phyloP scores from a whole-genome alignment of 2,797 vertebrate species.

The Craterocephalus amniculus region DNA sequence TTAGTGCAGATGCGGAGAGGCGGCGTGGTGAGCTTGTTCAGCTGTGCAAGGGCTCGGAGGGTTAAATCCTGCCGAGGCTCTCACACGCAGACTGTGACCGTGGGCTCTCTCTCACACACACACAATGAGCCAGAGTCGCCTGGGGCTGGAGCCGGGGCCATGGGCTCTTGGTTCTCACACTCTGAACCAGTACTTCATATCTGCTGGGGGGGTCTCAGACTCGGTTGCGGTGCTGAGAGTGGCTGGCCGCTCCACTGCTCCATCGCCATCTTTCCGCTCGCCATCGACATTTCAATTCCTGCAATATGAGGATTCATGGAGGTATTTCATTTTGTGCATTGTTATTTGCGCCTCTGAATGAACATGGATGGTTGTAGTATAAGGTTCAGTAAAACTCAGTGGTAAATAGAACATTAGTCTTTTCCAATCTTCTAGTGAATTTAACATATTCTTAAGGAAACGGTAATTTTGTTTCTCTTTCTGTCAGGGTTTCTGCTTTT shows the following conservation, averaged over 20 bases:
- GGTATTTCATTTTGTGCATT: slow-evolving; percentile 62
- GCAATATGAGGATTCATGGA: slow-evolving; percentile 75
- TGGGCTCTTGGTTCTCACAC: slow-evolving; percentile 75
- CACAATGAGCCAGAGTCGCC: slow-evolving; percentile 67
- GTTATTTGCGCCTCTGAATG: not conserved
- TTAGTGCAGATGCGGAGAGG: slow-evolving; percentile 62
- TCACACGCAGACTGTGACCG: slow-evolving; percentile 54
- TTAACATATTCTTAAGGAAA: slow-evolving; percentile 9
- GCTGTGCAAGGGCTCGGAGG: slow-evolving; percentile 79
- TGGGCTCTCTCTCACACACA: slow-evolving; percentile 59
- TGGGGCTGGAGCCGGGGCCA: slow-evolving; percentile 64
- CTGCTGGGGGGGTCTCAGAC: slow-evolving; percentile 55
- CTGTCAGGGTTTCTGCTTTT: not conserved
- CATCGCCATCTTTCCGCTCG: slow-evolving; percentile 23
- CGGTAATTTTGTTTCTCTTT: too few relatives aligned
- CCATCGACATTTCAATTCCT: slow-evolving; percentile 34
- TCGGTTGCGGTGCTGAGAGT: slow-evolving; percentile 59
- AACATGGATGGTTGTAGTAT: too few relatives aligned
- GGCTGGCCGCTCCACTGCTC: slow-evolving; percentile 63
- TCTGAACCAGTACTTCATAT: slow-evolving; percentile 56
- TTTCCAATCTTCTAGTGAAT: not conserved
- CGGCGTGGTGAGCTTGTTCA: slow-evolving; percentile 79
- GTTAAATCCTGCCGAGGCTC: slow-evolving; percentile 77
- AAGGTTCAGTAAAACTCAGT: slow-evolving; percentile 1
- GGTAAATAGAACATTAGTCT: not conserved